These are phyloP conservation scores for Panurus biarmicus DNA, from an alignment of 2,113 vertebrate species.

Conservation along the genomic window DNA sequence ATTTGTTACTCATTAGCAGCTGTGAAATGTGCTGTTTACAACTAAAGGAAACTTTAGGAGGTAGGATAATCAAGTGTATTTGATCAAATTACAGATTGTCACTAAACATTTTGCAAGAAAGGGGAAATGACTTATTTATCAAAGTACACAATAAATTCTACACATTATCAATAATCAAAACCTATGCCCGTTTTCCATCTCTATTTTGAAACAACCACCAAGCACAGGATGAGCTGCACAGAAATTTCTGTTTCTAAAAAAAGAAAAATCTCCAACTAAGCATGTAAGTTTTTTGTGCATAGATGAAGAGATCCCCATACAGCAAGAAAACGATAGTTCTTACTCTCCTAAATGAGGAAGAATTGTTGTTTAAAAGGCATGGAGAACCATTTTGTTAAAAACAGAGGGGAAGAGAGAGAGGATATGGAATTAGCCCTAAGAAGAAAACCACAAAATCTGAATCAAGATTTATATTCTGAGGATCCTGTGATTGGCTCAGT, in stretches of 20 bases:
- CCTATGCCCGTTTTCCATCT: not conserved
- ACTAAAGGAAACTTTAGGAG: not conserved
- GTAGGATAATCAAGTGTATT: not conserved
- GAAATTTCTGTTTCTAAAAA: not conserved
- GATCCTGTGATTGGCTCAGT: not conserved
- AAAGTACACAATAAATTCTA: not conserved
- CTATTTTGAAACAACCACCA: not conserved
- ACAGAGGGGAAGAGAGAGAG: not conserved
- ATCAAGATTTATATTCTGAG: not conserved
- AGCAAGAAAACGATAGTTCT: not conserved
- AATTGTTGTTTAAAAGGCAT: not conserved
- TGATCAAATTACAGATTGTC: not conserved
- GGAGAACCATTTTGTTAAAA: not conserved
- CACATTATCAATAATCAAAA: not conserved
- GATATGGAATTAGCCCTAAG: not conserved
- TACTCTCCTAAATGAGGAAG: not conserved
- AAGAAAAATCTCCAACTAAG: not conserved
- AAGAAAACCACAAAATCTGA: not conserved
- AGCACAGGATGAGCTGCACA: not conserved
- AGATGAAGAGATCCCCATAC: not conserved
- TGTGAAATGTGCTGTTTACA: not conserved
- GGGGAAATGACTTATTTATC: not conserved
- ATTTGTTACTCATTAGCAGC: constrained; percentile 4
- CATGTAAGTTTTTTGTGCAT: not conserved
- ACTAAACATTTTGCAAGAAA: not conserved